These are phyloP conservation scores for Pharmacophagus antenor DNA, from an alignment of 2,888 invertebrate species.

Conservation along the genomic window DNA sequence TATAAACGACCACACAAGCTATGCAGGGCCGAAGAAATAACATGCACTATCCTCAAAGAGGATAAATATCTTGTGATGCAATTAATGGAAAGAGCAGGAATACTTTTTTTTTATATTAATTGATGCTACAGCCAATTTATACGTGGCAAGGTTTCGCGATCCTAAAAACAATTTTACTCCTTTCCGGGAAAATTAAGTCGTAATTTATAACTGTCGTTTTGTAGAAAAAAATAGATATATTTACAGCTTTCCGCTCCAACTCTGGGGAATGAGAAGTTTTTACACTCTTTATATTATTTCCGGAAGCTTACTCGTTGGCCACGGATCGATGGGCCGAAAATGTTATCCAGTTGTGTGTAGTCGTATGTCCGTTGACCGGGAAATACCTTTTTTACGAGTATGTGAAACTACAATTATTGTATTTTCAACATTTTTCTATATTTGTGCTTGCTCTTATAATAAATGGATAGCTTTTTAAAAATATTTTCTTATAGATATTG, in stretches of 20 bases:
- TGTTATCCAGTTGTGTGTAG: slow-evolving; percentile 2
- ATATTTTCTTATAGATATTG: background rate
- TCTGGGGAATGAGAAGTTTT: slow-evolving; percentile 19
- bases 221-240: slow-evolving; percentile 11
- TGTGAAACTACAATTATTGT: background rate
- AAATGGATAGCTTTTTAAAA: background rate
- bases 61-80: no score
- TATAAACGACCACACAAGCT: no score
- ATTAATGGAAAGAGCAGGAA: no score
- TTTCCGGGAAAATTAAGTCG: slow-evolving; percentile 6
- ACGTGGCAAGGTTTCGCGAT: background rate
- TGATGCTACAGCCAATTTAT: background rate
- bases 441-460: background rate
- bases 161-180: background rate
- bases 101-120: background rate
- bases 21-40: no score
- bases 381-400: background rate
- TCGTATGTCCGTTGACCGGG: background rate
- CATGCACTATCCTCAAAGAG: no score
- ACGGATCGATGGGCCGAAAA: slow-evolving; percentile 11
- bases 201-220: slow-evolving; percentile 7
- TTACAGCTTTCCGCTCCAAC: slow-evolving; percentile 9
- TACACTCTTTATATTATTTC: slow-evolving; percentile 16
- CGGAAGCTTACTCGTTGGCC: slow-evolving; percentile 7
- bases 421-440: background rate